Conservation (phyloP, 92 coral and sea anemone genomes). For the Phenganax subtilis region DNA sequence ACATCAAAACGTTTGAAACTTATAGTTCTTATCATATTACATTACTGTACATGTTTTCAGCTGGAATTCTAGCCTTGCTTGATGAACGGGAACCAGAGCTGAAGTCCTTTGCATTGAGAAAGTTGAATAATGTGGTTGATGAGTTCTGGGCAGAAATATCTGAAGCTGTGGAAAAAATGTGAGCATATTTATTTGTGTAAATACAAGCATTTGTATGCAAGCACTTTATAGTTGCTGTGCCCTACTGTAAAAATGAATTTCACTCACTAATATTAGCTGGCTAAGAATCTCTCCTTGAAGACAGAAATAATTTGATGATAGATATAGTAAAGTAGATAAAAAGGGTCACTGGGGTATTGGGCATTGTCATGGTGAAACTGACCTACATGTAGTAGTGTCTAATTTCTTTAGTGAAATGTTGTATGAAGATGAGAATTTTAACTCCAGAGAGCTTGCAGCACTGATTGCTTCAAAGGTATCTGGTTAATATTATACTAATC, state of each 20-base stretch:
- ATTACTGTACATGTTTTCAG: constrained; percentile 28
- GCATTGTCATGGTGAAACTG: background rate
- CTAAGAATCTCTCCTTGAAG: too few relatives aligned
- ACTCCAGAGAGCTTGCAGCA: constrained; percentile 88
- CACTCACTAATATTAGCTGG: too few relatives aligned
- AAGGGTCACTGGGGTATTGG: background rate
- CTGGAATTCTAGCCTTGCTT: constrained; percentile 82
- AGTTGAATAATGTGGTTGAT: constrained; percentile 82
- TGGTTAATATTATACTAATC: background rate
- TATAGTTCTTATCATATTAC: background rate
- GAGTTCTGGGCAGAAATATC: constrained; percentile 99
- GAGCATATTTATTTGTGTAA: constrained; percentile 34
- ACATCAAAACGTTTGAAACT: background rate
- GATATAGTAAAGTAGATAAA: too few relatives aligned
- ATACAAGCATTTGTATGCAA: background rate
- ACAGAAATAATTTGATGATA: too few relatives aligned
- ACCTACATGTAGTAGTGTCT: background rate
- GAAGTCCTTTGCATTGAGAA: constrained; percentile 89
- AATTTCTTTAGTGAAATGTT: constrained; percentile 67
- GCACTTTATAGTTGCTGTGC: background rate
- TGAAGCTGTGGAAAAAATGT: constrained; percentile 95
- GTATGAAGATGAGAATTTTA: constrained; percentile 91
- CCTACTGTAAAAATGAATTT: too few relatives aligned
- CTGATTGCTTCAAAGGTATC: constrained; percentile 93
- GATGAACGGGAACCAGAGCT: constrained; percentile 82